A percentile compares a stretch with the other conserved stretches of the same genome.
These are phyloP conservation scores for Nomada fabriciana DNA, from an alignment of 2,888 invertebrate genomes.

Conservation along the genomic window DNA sequence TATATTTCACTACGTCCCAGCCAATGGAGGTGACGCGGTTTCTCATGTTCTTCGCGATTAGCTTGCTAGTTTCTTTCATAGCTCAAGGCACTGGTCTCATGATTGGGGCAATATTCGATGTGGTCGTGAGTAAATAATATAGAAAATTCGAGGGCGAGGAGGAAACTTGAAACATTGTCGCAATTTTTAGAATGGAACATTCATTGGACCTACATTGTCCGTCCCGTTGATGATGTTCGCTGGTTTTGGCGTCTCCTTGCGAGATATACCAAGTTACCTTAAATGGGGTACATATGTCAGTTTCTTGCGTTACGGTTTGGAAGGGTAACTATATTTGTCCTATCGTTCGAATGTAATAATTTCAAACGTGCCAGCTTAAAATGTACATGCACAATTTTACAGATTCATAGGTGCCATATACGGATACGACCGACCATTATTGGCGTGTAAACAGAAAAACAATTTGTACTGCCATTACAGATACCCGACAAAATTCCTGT, in stretches of 20 bases:
- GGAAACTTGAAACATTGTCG: too few species aligned
- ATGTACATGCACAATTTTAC: not conserved
- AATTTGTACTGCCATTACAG: conserved; percentile 92
- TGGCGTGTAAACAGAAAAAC: conserved; percentile 92
- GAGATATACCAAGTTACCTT: conserved; percentile 93
- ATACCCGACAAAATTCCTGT: conserved; percentile 92
- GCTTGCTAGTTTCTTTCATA: conserved; percentile 93
- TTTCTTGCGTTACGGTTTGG: conserved; percentile 95
- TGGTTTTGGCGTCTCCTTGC: conserved; percentile 96
- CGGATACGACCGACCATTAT: conserved; percentile 89
- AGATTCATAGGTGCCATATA: conserved; percentile 92
- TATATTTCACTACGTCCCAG: conserved; percentile 96
- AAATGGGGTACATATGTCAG: conserved; percentile 97
- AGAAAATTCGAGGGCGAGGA: too few species aligned
- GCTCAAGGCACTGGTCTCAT: conserved; percentile 97
- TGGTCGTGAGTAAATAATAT: conserved; percentile 91
- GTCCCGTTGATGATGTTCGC: conserved; percentile 99
- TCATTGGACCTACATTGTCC: conserved; percentile 95
- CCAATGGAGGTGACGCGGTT: conserved; percentile 93
- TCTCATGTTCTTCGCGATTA: conserved; percentile 93
- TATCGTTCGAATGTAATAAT: too few species aligned
- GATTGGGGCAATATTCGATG: conserved; percentile 95
- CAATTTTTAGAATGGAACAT: conserved; percentile 93
- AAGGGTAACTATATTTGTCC: conserved; percentile 86
- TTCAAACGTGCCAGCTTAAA: not conserved